phyloP scores from a whole-genome alignment of 2,888 invertebrate species.

The Meandrusa payeni region DNA sequence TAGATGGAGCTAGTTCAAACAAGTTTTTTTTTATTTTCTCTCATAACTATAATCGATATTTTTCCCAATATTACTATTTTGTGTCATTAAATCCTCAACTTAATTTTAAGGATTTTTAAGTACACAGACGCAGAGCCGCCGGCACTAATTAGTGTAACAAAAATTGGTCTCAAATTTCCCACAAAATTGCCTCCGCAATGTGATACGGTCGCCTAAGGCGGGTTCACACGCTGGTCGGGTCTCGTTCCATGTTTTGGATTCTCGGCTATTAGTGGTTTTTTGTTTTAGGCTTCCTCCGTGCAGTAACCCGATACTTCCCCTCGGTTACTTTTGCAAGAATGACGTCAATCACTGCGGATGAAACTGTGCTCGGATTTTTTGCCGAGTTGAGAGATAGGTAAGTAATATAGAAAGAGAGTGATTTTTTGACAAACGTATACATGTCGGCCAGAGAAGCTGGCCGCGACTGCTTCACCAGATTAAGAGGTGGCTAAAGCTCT shows the following conservation, averaged over 20 bases:
- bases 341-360: neutral
- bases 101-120: constrained; percentile 4
- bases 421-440: too few species aligned
- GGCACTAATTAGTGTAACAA: constrained; percentile 10
- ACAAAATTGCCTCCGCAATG: constrained; percentile 24
- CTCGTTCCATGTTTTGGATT: constrained; percentile 16
- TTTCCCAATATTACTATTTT: too few species aligned
- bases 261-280: constrained; percentile 12
- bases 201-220: constrained; percentile 25
- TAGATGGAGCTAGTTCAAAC: too few species aligned
- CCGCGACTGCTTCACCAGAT: too few species aligned
- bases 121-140: constrained; percentile 1
- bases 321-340: constrained; percentile 3
- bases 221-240: constrained; percentile 26
- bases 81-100: neutral
- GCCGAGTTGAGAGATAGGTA: too few species aligned
- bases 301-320: constrained; percentile 12
- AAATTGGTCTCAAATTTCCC: constrained; percentile 27
- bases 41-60: too few species aligned
- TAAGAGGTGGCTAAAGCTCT: too few species aligned
- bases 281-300: constrained; percentile 20
- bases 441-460: too few species aligned
- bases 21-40: too few species aligned
- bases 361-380: constrained; percentile 4
- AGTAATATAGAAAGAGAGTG: too few species aligned